These are phyloP conservation scores for Portevinia maculata DNA, from an alignment of 2,888 invertebrate species.

Conservation along the genomic window DNA sequence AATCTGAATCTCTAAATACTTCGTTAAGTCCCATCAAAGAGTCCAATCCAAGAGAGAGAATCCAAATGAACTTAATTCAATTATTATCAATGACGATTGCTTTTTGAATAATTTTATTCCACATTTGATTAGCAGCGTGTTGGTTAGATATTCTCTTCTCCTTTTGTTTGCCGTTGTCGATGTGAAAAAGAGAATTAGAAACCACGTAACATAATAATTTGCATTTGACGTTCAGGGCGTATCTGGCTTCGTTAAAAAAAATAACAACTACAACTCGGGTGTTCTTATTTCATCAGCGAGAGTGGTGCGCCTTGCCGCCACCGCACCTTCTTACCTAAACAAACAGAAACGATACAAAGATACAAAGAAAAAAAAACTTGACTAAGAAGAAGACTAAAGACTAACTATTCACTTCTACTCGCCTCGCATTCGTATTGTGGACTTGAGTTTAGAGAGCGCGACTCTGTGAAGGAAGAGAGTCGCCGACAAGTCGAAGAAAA, in stretches of 20 bases:
- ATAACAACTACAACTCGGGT: constrained; percentile 21
- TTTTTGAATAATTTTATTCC: constrained; percentile 19
- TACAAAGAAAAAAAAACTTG: not conserved
- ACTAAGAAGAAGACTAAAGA: constrained; percentile 16
- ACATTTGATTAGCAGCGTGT: constrained; percentile 37
- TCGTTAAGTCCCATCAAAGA: constrained; percentile 45
- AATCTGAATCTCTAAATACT: constrained; percentile 17
- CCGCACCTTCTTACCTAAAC: constrained; percentile 58
- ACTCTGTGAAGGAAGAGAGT: constrained; percentile 59
- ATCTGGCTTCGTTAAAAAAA: constrained; percentile 68
- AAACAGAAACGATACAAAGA: constrained; percentile 44
- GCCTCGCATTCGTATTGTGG: too few relatives aligned
- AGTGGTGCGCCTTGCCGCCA: constrained; percentile 7
- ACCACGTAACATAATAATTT: constrained; percentile 22
- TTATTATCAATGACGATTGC: constrained; percentile 26
- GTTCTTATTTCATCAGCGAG: constrained; percentile 41
- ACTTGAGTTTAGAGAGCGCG: constrained; percentile 26
- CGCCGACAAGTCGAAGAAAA: constrained; percentile 62
- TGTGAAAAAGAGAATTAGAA: constrained; percentile 9
- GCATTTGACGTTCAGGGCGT: constrained; percentile 55
- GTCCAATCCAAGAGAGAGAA: constrained; percentile 8
- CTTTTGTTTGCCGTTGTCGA: not conserved
- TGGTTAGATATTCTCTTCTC: constrained; percentile 7
- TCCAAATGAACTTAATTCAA: constrained; percentile 44
- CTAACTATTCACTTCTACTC: not conserved